A percentile compares a stretch with the other conserved stretches of the same genome.
phyloP scores from a whole-genome alignment of 2,797 vertebrate species.

The Ceryle rudis region DNA sequence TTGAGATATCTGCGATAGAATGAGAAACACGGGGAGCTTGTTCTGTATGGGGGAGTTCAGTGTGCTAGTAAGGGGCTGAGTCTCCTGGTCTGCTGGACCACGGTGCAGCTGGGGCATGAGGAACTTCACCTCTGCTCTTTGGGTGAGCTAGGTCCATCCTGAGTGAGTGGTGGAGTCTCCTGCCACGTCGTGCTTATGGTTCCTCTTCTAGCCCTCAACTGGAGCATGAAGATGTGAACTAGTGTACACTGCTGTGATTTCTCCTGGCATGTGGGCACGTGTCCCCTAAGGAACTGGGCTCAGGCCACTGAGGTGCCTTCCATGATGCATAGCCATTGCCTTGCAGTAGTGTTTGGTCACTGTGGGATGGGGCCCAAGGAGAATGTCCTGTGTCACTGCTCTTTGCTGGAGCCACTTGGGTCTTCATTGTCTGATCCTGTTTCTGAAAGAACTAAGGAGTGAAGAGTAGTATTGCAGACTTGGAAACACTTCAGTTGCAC shows the following conservation, averaged over 20 bases:
- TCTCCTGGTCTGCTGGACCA: neutral
- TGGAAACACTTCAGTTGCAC: neutral
- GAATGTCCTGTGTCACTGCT: fast-evolving
- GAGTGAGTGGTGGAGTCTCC: neutral
- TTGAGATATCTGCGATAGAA: neutral
- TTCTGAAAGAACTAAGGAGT: neutral
- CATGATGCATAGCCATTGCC: fast-evolving
- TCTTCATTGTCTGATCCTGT: neutral
- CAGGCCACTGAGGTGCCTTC: neutral
- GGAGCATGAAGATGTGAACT: neutral
- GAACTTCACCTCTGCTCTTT: neutral
- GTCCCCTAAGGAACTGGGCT: neutral
- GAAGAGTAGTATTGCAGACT: neutral
- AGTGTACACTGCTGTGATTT: neutral
- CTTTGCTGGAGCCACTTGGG: neutral
- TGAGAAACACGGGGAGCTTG: neutral
- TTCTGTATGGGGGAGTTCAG: fast-evolving
- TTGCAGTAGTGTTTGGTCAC: neutral
- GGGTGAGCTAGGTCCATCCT: neutral
- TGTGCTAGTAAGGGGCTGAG: neutral
- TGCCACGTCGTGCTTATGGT: neutral
- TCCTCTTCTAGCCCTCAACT: neutral
- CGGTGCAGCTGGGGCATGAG: neutral
- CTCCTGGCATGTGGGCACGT: neutral
- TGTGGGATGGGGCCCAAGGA: neutral